Evolutionary conservation across 1,140 invertebrate genomes (phyloP), one percentile per base, ranked within the genome.

Genomic region (Polyergus mexicanus): DNA sequence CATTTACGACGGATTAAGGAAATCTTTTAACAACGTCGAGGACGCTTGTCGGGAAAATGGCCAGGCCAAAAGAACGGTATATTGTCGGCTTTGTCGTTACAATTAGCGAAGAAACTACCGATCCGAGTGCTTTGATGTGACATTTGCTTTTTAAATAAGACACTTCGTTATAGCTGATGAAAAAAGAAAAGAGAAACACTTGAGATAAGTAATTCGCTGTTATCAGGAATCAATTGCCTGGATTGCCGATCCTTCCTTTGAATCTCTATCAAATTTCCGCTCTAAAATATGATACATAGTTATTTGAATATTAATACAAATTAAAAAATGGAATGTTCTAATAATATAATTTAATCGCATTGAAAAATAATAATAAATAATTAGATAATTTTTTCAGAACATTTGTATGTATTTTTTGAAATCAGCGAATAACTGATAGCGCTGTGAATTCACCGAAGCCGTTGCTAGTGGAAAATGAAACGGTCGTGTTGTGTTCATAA

Each of bases 81-180:
- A 54, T 69, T 51, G 47, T 68, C 28, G 76, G 35, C 44, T 74
- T 10, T 56, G 62, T 75, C 60, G 75, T 88, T 83, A 68, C 88
- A 89, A 86, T 89, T 89, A 89, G 60, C 74, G 56, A 32, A 47
- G 56, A 86, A 89, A 89, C 71, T 89, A 89, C 47, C 84, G 77
- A 88, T 89, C 72, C 72, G 44, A 47, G 22, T 44, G 78, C 78
- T 83, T 74, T 72, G 68, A 83, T 41, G 54, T 13, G 19, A 13
- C 19, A 83, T 83, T 83, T 83, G 78, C 38, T 72, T 74, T 83
- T 74, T 74, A 83, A 83, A 72, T 83, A 44, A 74, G 68, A 44
- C 19, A 8, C 13, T 44, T 74, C 68, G 54, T 83, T 72, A 62
- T n/a, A 72, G 60, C 47, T 28, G 41, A 74, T 60, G 69, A 51